These are phyloP conservation scores for Cirrhinus mrigala DNA, from an alignment of 2,797 vertebrate species.

Conservation along the genomic window DNA sequence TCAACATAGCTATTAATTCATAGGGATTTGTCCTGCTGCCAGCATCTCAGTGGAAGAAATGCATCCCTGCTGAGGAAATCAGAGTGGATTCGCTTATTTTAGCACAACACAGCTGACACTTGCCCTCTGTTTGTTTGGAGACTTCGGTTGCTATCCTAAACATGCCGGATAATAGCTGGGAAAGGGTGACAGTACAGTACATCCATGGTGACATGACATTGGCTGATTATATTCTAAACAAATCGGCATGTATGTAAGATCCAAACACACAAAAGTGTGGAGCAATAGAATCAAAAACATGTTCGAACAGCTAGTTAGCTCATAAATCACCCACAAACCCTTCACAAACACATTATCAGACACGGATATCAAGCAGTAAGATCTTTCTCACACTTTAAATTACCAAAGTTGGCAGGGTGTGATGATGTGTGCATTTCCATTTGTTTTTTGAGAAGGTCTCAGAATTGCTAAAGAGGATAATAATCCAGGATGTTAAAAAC, in stretches of 20 bases:
- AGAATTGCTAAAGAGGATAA: conserved; percentile 2
- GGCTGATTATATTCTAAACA: neutral
- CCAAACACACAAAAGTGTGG: neutral
- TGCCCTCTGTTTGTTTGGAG: conserved; percentile 45
- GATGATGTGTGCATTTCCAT: conserved; percentile 7
- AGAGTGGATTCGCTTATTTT: conserved; percentile 33
- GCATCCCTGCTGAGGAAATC: conserved; percentile 29
- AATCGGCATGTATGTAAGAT: neutral
- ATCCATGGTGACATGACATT: neutral
- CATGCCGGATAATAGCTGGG: conserved; percentile 5
- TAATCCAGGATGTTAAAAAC: conserved; percentile 24
- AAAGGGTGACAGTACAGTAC: conserved; percentile 1
- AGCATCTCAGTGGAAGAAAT: conserved; percentile 9
- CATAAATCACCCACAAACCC: neutral
- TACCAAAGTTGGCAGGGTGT: conserved; percentile 31
- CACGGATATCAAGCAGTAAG: conserved; percentile 4
- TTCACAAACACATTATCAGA: conserved; percentile 15
- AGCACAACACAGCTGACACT: conserved; percentile 45
- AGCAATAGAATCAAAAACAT: neutral
- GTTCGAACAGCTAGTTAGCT: neutral
- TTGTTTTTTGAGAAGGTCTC: conserved; percentile 18
- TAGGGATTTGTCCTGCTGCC: conserved; percentile 4
- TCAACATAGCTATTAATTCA: neutral
- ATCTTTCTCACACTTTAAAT: conserved; percentile 34
- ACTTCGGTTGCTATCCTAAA: conserved; percentile 22